Evolutionary conservation across 53 echinoderm and acorn worm genomes (phyloP), one percentile per base, ranked within the genome.

Genomic region (Paracentrotus lividus): DNA sequence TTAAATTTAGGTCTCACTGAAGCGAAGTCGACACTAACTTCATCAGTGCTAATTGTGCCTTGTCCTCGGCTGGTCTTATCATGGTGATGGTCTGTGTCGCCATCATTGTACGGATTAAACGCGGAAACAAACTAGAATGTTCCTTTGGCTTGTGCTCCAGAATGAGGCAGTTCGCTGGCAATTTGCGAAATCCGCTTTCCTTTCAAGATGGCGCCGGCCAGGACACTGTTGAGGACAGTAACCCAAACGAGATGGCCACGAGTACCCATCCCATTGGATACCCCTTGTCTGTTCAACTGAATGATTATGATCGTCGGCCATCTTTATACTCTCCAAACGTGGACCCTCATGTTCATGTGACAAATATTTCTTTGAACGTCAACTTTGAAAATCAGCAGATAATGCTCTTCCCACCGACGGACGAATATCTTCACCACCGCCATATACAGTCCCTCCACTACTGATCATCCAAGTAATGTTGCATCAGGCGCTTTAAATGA

Each of bases 361-460:
- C 72, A 40, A 72, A 72, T 6, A 72, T 72, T 72, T 72, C 72
- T 72, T 36, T 72, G 21, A 72, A 72, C 40, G 72, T 72, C 18
- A 72, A 72, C 72, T 72, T 40, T 72, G 72, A 72, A 32, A 72
- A 72, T 72, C 72, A 40, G 40, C 72, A 72, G 18, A 72, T 72
- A 38, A 5, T 72, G 36, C 40, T 72, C 72, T 40, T 72, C 12
- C 72, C 36, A 3, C 40, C 16, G 21, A 36, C 40, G 18, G 64
- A 27, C 64, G 9, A 27, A 64, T 72, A 40, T 20, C 72, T 72
- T 72, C 40, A 72, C 72, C 72, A 15, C 72, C 72, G 15, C 72
- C 72, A 1, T 72, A 72, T 40, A n/a, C n/a, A 72, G 72, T 72
- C 72, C 42, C 6, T 72, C 72, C 27, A 38, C 72, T 18, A 0